Evolutionary conservation across 2,797 vertebrate genomes (phyloP).

Genomic region (Aeoliscus strigatus): DNA sequence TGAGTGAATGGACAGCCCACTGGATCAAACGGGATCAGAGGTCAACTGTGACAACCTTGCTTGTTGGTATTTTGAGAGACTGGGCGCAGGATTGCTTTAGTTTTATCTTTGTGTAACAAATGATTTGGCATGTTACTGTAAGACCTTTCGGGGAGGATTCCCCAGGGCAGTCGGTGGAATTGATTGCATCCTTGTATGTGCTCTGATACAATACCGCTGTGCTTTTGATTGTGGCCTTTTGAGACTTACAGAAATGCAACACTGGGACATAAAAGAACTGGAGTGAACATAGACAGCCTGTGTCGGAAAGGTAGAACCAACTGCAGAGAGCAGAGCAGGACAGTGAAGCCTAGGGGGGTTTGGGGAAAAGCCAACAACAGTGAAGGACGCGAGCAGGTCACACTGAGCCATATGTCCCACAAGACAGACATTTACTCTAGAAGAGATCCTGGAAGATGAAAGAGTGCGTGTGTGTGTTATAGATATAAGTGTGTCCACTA

Average conservation of each 20-base stretch:
- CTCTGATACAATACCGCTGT: slow-evolving; percentile 7
- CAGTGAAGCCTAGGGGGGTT: slow-evolving; percentile 40
- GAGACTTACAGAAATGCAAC: slow-evolving; percentile 21
- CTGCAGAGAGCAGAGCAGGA: slow-evolving; percentile 26
- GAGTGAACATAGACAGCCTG: slow-evolving; percentile 37
- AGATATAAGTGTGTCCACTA: slow-evolving; percentile 23
- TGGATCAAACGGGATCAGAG: no score
- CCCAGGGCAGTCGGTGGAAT: slow-evolving; percentile 9
- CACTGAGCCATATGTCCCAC: slow-evolving; percentile 45
- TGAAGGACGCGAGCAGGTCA: slow-evolving; percentile 58
- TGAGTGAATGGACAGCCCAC: no score
- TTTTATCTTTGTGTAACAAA: no score
- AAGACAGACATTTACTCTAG: slow-evolving; percentile 34
- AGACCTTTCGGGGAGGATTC: slow-evolving; percentile 6
- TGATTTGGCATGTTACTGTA: no score
- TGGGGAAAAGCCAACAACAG: slow-evolving; percentile 45
- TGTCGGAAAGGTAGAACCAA: slow-evolving; percentile 40
- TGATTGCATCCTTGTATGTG: slow-evolving; percentile 19
- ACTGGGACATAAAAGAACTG: slow-evolving; percentile 24
- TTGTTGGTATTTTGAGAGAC: no score
- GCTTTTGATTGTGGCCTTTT: slow-evolving; percentile 17
- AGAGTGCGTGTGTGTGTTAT: slow-evolving; percentile 4
- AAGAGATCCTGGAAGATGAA: slow-evolving; percentile 29
- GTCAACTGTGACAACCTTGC: no score
- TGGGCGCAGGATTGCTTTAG: no score